These are phyloP conservation scores for Adelphocoris suturalis DNA, from an alignment of 2,888 invertebrate species.

Conservation along the genomic window DNA sequence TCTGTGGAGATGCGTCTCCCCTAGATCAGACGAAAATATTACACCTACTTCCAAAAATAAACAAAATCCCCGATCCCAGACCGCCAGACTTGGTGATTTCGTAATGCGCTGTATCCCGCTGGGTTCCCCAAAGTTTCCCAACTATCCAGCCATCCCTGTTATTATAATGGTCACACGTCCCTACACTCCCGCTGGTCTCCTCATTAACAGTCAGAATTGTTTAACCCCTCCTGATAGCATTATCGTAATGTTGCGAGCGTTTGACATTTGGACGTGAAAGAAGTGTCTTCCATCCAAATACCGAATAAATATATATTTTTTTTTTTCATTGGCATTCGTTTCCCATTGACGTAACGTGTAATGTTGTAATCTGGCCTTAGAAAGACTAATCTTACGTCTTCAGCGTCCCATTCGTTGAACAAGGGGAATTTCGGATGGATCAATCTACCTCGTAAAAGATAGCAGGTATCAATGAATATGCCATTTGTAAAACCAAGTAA, in stretches of 20 bases:
- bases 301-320: constrained; percentile 1
- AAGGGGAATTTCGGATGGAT: no score
- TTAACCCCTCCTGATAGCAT: background rate
- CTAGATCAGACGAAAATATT: background rate
- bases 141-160: constrained; percentile 14
- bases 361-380: no score
- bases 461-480: no score
- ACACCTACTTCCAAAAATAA: background rate
- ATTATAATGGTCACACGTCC: constrained; percentile 22
- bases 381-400: no score
- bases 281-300: background rate
- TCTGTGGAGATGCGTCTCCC: background rate
- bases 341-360: background rate
- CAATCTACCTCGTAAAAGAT: no score
- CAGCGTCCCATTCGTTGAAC: no score
- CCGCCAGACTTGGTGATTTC: background rate
- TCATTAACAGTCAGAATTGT: constrained; percentile 11
- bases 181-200: background rate
- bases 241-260: background rate
- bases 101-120: constrained; percentile 37
- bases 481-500: no score
- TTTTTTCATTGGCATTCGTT: background rate
- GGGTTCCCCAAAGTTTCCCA: constrained; percentile 38
- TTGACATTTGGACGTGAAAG: background rate
- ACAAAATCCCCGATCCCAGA: background rate